phyloP scores from a whole-genome alignment of 2,113 vertebrate genomes.

The Burhinus bistriatus region DNA sequence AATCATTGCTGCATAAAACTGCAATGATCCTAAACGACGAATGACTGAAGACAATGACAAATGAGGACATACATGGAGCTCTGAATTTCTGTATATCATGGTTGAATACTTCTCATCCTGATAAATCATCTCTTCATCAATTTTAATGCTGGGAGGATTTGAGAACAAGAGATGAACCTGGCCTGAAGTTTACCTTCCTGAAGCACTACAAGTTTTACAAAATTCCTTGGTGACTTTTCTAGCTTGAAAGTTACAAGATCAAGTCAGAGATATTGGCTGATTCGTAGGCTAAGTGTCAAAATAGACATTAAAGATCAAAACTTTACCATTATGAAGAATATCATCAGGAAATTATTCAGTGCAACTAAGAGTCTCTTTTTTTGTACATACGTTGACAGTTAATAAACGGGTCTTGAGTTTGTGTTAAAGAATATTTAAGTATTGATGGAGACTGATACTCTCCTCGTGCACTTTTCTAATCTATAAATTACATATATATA shows the following conservation, averaged over 20 bases:
- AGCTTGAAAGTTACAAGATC: not conserved
- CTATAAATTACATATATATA: not conserved
- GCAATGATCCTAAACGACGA: slow-evolving; percentile 3
- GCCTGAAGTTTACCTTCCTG: slow-evolving; percentile 29
- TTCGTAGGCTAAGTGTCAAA: not conserved
- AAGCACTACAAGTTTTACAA: not conserved
- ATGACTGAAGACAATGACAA: slow-evolving; percentile 31
- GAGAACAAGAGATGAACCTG: slow-evolving; percentile 17
- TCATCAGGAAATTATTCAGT: not conserved
- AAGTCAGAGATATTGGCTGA: not conserved
- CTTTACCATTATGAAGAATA: not conserved
- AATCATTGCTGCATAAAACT: not conserved
- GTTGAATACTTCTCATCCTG: not conserved
- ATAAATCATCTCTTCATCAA: slow-evolving; percentile 51
- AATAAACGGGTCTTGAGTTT: not conserved
- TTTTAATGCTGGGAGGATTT: slow-evolving; percentile 31
- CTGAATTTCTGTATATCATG: not conserved
- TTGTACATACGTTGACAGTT: not conserved
- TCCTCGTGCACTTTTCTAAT: not conserved
- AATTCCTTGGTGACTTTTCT: not conserved
- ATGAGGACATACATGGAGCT: slow-evolving; percentile 5
- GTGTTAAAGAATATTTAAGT: not conserved
- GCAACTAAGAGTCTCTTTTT: not conserved
- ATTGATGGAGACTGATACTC: not conserved
- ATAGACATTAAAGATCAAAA: not conserved